Evolutionary conservation across 2,888 invertebrate genomes (phyloP), one percentile per base, ranked within the genome.

Genomic region (Sipunculus nudus): DNA sequence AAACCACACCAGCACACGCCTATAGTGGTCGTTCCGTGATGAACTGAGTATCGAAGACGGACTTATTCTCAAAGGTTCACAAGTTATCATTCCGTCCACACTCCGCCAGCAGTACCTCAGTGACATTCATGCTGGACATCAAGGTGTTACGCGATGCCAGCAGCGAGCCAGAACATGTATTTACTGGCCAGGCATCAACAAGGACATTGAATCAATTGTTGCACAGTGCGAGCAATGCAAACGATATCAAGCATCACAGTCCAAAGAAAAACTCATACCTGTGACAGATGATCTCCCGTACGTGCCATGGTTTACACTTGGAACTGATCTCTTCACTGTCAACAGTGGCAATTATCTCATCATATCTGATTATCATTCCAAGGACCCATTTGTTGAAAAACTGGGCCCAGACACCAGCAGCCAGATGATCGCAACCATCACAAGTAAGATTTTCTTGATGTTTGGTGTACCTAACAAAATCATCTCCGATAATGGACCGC

Each of bases 151-250:
- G 32, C 61, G 58, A 43, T 52, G 58, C 23, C 48, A 47, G 10
- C 40, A 49, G 19, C 43, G 46, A 13, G 63, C 63, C 8, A 26
- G 47, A 35, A 47, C 47, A 40, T 45, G 19, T 21, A 50, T 66
- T 4, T 64, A 31, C 29, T 64, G 66, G 63, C 45, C 50, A 23
- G 49, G 54, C 16, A 61, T 66, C 29, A 66, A 64, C 54, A 46
- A 50, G 29, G 58, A 57, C 46, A 66, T 66, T 19, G 53, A 48
- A 21, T 21, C 43, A 21, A 38, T 41, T 21, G 25, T 48, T 13
- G 31, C 21, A 16, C 13, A 23, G 5, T 56, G 49, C 26, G 25
- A n/a, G 6, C 58, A 19, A 6, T 57, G 63, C 41, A 53, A 64
- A 26, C 43, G 39, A 38, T 38, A 41, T 21, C 46, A 54, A 32